Evolutionary conservation across 2,888 invertebrate genomes (phyloP).

Genomic region (Dinocampus coccinellae): DNA sequence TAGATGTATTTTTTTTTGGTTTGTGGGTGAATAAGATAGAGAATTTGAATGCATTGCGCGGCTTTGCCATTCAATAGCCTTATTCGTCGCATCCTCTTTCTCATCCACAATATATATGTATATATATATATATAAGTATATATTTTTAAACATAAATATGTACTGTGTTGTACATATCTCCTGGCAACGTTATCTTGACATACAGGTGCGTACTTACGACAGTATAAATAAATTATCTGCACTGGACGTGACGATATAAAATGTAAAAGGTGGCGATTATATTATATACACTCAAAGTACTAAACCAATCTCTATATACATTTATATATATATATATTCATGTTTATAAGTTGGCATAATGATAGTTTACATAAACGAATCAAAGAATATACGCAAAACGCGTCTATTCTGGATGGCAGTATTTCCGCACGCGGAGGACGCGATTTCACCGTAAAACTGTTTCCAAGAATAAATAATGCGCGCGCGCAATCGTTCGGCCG

Average conservation of each 20-base stretch:
- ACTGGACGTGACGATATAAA: not conserved
- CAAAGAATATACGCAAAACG: conserved; percentile 4
- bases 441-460: conserved; percentile 33
- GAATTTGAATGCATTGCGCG: conserved; percentile 41
- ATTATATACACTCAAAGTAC: not conserved
- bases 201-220: conserved; percentile 39
- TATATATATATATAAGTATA: not conserved
- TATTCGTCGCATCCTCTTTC: conserved; percentile 42
- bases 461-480: conserved; percentile 42
- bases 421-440: conserved; percentile 27
- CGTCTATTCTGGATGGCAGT: conserved; percentile 9
- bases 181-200: conserved; percentile 39
- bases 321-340: not conserved
- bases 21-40: conserved; percentile 24
- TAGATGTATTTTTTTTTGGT: conserved; percentile 27
- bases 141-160: not conserved
- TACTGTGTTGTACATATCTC: not conserved
- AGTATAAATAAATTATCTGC: conserved; percentile 3
- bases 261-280: conserved; percentile 21
- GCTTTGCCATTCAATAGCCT: conserved; percentile 50
- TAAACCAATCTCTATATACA: not conserved
- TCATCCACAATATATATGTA: not conserved
- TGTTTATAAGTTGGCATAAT: not conserved
- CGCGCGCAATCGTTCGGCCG: conserved; percentile 41
- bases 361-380: conserved; percentile 5